phyloP scores from a whole-genome alignment of 2,888 invertebrate species.

The Plusia festucae region DNA sequence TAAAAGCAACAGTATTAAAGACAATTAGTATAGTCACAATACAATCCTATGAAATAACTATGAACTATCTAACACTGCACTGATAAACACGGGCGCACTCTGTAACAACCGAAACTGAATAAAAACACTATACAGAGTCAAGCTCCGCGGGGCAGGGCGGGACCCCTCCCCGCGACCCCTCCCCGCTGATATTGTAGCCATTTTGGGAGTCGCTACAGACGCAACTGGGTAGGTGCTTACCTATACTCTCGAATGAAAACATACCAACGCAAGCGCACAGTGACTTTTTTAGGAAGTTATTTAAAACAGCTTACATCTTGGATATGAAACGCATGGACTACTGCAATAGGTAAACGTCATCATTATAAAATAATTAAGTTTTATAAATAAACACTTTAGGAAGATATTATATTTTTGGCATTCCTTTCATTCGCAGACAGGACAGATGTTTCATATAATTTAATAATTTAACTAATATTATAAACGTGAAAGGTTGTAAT shows the following conservation, averaged over 20 bases:
- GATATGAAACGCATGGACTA: too few relatives aligned
- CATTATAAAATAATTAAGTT: too few relatives aligned
- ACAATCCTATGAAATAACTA: conserved; percentile 35
- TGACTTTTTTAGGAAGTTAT: too few relatives aligned
- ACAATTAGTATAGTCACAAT: conserved; percentile 35
- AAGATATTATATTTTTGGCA: too few relatives aligned
- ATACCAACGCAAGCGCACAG: conserved; percentile 33
- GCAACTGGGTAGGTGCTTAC: conserved; percentile 33
- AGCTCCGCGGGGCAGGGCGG: conserved; percentile 34
- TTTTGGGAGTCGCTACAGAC: conserved; percentile 33
- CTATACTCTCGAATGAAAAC: conserved; percentile 34
- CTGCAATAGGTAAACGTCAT: too few relatives aligned
- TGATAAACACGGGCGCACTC: conserved; percentile 35
- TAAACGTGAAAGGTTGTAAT: too few relatives aligned
- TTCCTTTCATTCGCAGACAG: too few relatives aligned
- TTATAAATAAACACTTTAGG: too few relatives aligned
- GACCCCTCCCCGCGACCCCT: too few relatives aligned
- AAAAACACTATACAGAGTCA: conserved; percentile 34
- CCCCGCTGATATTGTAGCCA: conserved; percentile 34
- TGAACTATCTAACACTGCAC: conserved; percentile 35
- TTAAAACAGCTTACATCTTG: too few relatives aligned
- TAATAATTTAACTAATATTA: too few relatives aligned
- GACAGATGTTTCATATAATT: too few relatives aligned
- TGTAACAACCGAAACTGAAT: conserved; percentile 33
- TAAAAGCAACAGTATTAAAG: conserved; percentile 35